Evolutionary conservation across 2,113 vertebrate genomes (phyloP), one percentile per base, ranked within the genome.

Genomic region (Ochotona princeps): DNA sequence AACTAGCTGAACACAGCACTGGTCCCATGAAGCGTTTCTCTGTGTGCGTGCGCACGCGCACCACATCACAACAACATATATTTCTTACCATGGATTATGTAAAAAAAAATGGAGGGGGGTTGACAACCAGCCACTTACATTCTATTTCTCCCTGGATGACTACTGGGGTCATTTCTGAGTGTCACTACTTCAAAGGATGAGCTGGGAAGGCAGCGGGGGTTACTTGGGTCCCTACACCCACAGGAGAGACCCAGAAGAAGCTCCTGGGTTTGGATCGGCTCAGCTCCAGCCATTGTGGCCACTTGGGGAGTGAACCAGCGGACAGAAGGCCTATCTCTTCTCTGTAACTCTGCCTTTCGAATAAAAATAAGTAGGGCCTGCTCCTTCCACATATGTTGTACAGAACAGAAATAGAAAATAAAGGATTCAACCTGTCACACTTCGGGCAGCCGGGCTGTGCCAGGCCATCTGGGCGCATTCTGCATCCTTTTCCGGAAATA

Each of bases 101-200:
- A 11, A 30, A 11, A 4, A 11, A 7, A 25, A 0, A 0, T 14
- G 30, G 23, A 60, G 26, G 38, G 63, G 60, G 21, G 49, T 72
- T 54, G 60, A 12, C 13, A 51, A 14, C 28, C 38, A 44, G 38
- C 38, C 38, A 6, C 38, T 44, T 44, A 44, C 38, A 44, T 44
- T 44, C 38, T 69, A 2, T 5, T 4, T 13, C 66, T 51, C 5
- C 4, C 0, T 13, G 6, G 57, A 12, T 30, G 26, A n/a, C 17
- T 25, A 60, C 23, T 18, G 2, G 13, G 28, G 15, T 13, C 17
- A 8, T 32, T 63, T 32, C 9, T 0, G 8, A 2, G 12, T 8
- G n/a, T 49, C 23, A 25, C 61, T 65, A 4, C 76, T 86, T 86
- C 47, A 10, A 2, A n/a, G 3, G 60, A 65, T 86, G 32, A 92